These are phyloP conservation scores for Drosophila vallismaia DNA, from an alignment of 2,888 invertebrate genomes.

Conservation along the genomic window DNA sequence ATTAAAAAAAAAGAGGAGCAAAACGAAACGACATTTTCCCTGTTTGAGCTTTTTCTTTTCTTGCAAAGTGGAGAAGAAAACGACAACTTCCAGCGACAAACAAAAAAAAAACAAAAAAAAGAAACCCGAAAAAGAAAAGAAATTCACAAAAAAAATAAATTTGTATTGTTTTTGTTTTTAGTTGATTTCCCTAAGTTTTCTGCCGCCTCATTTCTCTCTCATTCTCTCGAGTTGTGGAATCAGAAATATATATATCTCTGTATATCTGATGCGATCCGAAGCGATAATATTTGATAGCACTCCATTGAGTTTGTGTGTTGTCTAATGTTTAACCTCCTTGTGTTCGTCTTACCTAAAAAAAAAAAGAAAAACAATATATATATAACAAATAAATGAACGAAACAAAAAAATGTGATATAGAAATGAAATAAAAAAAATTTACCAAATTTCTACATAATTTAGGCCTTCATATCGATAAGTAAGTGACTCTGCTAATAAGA, in stretches of 20 bases:
- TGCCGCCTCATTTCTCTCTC: slow-evolving; percentile 52
- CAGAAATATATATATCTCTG: slow-evolving; percentile 42
- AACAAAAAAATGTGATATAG: slow-evolving; percentile 51
- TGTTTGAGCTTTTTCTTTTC: slow-evolving; percentile 84
- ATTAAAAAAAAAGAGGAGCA: slow-evolving; percentile 22
- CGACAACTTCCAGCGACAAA: slow-evolving; percentile 38
- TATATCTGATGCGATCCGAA: slow-evolving; percentile 54
- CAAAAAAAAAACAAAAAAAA: slow-evolving; percentile 22
- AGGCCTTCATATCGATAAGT: slow-evolving; percentile 28
- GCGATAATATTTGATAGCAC: slow-evolving; percentile 84
- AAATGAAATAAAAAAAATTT: slow-evolving; percentile 25
- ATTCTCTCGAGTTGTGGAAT: slow-evolving; percentile 53
- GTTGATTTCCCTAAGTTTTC: slow-evolving; percentile 32
- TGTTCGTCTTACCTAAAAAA: slow-evolving; percentile 90
- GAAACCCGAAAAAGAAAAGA: slow-evolving; percentile 34
- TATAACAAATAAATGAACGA: slow-evolving; percentile 40
- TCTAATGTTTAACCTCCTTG: slow-evolving; percentile 94
- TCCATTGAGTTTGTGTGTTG: slow-evolving; percentile 90
- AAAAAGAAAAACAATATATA: slow-evolving; percentile 49
- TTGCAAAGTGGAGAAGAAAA: slow-evolving; percentile 71
- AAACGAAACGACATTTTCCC: slow-evolving; percentile 54
- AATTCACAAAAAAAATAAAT: slow-evolving; percentile 31
- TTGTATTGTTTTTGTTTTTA: slow-evolving; percentile 13
- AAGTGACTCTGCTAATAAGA: slow-evolving; percentile 27
- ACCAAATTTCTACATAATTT: slow-evolving; percentile 10